A percentile compares a stretch with the other conserved stretches of the same genome.
phyloP scores from a whole-genome alignment of 2,888 invertebrate genomes.

The Aporophyla nigra region DNA sequence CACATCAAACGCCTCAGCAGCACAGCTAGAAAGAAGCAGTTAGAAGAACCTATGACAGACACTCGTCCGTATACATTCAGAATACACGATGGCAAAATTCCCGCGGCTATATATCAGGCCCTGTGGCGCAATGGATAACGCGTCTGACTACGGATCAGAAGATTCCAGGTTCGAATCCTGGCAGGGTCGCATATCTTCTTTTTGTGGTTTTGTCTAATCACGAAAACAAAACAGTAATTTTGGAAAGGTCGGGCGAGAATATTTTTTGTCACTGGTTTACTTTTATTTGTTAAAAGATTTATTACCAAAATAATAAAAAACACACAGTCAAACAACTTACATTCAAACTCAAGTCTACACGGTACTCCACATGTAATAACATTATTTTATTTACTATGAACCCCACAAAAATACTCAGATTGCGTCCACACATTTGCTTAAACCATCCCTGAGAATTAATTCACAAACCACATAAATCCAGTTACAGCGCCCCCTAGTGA shows the following conservation, averaged over 20 bases:
- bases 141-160: conserved; percentile 92
- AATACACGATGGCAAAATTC: conserved; percentile 93
- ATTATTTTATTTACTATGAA: conserved; percentile 7
- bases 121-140: conserved; percentile 91
- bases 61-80: conserved; percentile 77
- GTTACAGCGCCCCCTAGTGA: conserved; percentile 71
- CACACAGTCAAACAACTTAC: not conserved
- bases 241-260: not conserved
- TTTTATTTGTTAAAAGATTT: not conserved
- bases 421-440: conserved; percentile 44
- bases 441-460: conserved; percentile 61
- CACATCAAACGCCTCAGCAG: not conserved
- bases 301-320: not conserved
- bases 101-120: conserved; percentile 89
- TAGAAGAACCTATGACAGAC: not conserved
- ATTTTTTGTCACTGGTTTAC: not conserved
- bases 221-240: too few relatives aligned
- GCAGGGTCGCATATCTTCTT: conserved; percentile 85
- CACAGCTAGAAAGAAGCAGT: not conserved
- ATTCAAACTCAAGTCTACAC: too few relatives aligned
- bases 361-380: not conserved
- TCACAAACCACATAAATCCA: conserved; percentile 67
- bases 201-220: conserved; percentile 9
- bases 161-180: conserved; percentile 93
- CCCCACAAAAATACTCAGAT: conserved; percentile 40